Evolutionary conservation across 2,113 vertebrate species (phyloP), one percentile per base, ranked within the genome.

Genomic region (Rhodinocichla rosea): DNA sequence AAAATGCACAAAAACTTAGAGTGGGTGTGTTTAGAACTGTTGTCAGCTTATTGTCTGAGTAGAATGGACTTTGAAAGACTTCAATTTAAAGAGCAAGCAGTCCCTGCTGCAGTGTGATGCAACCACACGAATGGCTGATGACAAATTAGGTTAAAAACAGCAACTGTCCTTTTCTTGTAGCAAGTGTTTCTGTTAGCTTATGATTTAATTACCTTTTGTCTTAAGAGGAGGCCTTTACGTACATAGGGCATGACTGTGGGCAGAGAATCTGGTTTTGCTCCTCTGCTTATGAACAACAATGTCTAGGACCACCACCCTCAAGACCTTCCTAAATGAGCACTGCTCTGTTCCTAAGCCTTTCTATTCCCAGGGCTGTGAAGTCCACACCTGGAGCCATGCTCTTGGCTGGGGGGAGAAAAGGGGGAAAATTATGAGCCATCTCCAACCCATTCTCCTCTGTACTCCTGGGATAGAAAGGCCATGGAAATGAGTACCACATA

Each of bases 401-500:
- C 11, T 39, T 87, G 64, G 21, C 23, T 32, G 28, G 7, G 17
- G 4, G 2, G 0, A 0, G 10, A 9, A 13, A 56, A 14, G 20
- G 10, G 7, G 19, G 23, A 37, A 65, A 69, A 56, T 30, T 14
- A 30, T 30, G 13, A 62, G 32, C n/a, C 32, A 39, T 62, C 28
- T 90, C 56, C 55, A 87, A 40, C 32, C 28, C 5, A 9, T 85
- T 87, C 79, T 84, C 4, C 40, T 90, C 32, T 35, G 45, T 47
- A 1, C 32, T 63, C 7, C 37, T 60, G 16, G 45, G 24, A 24
- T 3, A 67, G 32, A 65, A 65, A 28, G 56, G 3, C 47, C 19
- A 3, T 44, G 50, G 69, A 57, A 19, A 35, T 65, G 37, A 44
- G 65, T 42, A 70, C 21, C 19, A 74, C 50, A n/a, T 23, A 21